Conservation (phyloP, 2,797 vertebrate genomes). For the Carapus acus region DNA sequence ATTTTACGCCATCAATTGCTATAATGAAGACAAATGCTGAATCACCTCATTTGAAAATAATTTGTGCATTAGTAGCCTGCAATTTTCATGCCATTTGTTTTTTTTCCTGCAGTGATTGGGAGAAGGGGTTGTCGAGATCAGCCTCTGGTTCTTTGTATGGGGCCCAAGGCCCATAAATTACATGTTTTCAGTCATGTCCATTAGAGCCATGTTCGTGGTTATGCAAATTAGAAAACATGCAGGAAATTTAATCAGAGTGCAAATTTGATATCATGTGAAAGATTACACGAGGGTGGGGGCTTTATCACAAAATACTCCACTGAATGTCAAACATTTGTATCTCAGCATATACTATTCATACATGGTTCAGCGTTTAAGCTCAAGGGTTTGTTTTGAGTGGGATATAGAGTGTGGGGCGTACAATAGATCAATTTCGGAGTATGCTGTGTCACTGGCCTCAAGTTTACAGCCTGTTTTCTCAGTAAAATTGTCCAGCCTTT, state of each 20-base stretch:
- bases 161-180: conserved; percentile 43
- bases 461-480: too few species aligned
- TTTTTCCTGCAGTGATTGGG: neutral
- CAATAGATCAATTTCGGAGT: too few species aligned
- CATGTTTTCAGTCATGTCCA: conserved; percentile 66
- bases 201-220: conserved; percentile 69
- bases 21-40: conserved; percentile 69
- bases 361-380: conserved; percentile 49
- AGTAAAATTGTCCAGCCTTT: too few species aligned
- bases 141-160: conserved; percentile 28
- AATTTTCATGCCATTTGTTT: conserved; percentile 21
- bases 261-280: conserved; percentile 72
- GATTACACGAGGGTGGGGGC: conserved; percentile 54
- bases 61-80: conserved; percentile 30
- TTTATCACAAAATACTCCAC: conserved; percentile 50
- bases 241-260: conserved; percentile 72
- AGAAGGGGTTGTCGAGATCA: neutral
- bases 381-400: too few species aligned
- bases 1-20: conserved; percentile 59
- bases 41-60: conserved; percentile 50
- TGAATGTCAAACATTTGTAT: conserved; percentile 57
- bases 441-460: too few species aligned
- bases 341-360: conserved; percentile 50
- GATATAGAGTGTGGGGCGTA: too few species aligned
- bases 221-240: conserved; percentile 72